Evolutionary conservation across 2,888 invertebrate species (phyloP), one percentile per base, ranked within the genome.

Genomic region (Cremastinae sp.): DNA sequence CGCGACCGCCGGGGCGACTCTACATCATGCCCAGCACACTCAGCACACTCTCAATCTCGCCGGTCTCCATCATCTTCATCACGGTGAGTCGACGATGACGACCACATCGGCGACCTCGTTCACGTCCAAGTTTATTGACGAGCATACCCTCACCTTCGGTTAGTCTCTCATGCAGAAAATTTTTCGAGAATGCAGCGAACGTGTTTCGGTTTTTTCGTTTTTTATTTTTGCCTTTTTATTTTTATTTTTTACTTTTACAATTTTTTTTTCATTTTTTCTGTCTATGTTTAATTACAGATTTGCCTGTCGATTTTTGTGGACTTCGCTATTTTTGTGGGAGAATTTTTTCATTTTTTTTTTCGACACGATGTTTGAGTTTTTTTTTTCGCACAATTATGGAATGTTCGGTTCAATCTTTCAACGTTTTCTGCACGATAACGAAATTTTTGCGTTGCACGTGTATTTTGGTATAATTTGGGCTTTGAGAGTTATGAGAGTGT

Each of bases 41-140:
- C 87, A 87, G 69, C 86, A 87, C 68, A 87, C 87, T 59, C 85
- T 88, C 69, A 86, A 88, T 72, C 83, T 87, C 41, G 86, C 83
- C 53, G 82, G 88, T 59, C 85, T 87, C 72, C 88, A 87, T 84
- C 88, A 88, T 85, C 84, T 88, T 79, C 87, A 88, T 86, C 87
- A 89, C 81, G 88, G 88, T 88, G 79, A 83, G 83, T 83, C 80
- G 79, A 79, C 79, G 80, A 78, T 80, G 80, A 79, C 77, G 59
- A 79, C 78, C 70, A 80, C 80, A 75, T 81, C 81, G 78, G 78
- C 81, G 79, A 80, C 79, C 73, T 80, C 81, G 69, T 78, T 78
- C 77, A 81, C 79, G 59, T 79, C 80, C 68, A 80, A 80, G 77
- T 80, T 77, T 80, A 79, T 80, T 76, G 78, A 80, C 72, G 80